Evolutionary conservation across 2,113 vertebrate species (phyloP).

Genomic region (Sander lucioperca): DNA sequence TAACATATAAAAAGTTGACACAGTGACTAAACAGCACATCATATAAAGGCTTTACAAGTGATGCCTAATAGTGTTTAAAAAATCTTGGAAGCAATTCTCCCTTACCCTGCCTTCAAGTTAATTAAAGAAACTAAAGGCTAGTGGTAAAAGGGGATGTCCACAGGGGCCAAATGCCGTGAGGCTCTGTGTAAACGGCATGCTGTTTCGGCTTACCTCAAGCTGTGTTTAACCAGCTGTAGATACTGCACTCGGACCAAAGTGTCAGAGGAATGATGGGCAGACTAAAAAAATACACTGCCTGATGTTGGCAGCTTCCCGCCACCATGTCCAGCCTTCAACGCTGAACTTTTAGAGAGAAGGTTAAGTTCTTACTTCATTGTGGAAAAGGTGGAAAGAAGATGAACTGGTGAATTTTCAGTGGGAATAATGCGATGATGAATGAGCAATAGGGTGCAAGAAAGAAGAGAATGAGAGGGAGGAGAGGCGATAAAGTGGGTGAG

Average conservation of each 20-base stretch:
- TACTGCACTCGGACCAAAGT: constrained; percentile 60
- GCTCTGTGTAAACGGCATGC: constrained; percentile 53
- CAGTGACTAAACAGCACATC: background rate
- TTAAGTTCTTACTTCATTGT: background rate
- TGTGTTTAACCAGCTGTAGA: constrained; percentile 83
- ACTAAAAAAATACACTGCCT: constrained; percentile 6
- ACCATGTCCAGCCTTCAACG: constrained; percentile 19
- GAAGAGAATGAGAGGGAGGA: background rate
- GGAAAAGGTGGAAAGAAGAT: background rate
- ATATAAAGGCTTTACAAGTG: background rate
- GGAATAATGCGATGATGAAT: background rate
- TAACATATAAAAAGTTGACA: background rate
- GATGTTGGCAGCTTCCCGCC: constrained; percentile 48
- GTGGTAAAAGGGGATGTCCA: constrained; percentile 40
- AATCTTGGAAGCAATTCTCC: background rate
- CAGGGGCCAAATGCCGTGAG: constrained; percentile 49
- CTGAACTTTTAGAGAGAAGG: background rate
- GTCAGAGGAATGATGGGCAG: constrained; percentile 49
- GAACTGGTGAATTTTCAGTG: background rate
- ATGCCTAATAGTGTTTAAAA: background rate
- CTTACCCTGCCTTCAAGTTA: constrained; percentile 1
- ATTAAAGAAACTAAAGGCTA: constrained; percentile 34
- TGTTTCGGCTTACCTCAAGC: constrained; percentile 62
- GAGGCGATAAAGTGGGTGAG: constrained; percentile 1
- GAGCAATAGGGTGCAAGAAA: constrained; percentile 7